Base-by-base conservation (phyloP, 2,888 invertebrate species). In the Phyto melanocephala region DNA sequence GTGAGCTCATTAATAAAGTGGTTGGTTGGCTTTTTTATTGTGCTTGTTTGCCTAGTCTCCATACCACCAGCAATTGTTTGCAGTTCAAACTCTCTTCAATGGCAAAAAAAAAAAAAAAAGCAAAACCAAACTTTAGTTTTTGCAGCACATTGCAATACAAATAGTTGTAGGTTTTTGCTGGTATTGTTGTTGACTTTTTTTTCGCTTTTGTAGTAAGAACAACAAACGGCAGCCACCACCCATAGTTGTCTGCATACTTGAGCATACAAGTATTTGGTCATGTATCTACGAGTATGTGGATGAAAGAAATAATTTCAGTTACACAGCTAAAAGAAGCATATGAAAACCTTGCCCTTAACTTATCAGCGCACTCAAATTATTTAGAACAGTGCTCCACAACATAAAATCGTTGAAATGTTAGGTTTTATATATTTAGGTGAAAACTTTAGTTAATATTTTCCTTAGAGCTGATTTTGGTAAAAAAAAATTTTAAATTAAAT, bases 1-100 rank as follows among this genome's bases (percentile, higher is more conserved):
- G 65, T 76, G 79, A 71, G 75, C 79, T 82, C 79, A 82, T 82
- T 79, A 79, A 82, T 82, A 82, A 82, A 82, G 82, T 82, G 82
- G 79, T 77, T 62, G 60, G 20, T 47, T 58, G 40, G 17, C 50
- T 13, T 28, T 15, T 58, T 0, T 22, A 15, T 65, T 15, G 22
- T 40, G 1, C n/a, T 10, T 40, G 11, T n/a, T 40, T 33, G 47
- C 11, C 24, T 15, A 40, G 20, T 22, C 50, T 10, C 33, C 42
- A 42, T 71, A 71, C 15, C 47, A 71, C 50, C 54, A 74, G 42
- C 79, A 79, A 72, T 67, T 62, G 71, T 56, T 65, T 58, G 62
- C 71, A 62, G 13, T 67, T 67, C 40, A 62, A 60, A 22, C 37
- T 71, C 11, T 67, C n/a, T 37, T 50, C 63, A 40, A 11, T 45